phyloP scores from a whole-genome alignment of 1,140 invertebrate genomes.

The Hylaeus volcanicus region DNA sequence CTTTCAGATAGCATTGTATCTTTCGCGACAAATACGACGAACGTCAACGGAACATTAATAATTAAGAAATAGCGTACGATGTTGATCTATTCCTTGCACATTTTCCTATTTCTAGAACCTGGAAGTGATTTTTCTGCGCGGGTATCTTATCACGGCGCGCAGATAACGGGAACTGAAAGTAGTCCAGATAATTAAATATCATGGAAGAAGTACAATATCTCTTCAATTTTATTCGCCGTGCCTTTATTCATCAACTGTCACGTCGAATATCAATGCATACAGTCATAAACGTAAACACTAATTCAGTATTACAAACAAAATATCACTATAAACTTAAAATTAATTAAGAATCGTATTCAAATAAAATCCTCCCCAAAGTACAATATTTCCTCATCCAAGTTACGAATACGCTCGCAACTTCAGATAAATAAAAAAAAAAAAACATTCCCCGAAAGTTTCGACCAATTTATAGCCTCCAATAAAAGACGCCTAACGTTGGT shows the following conservation, averaged over 20 bases:
- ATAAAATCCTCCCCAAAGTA: too few relatives aligned
- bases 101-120: neutral
- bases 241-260: neutral
- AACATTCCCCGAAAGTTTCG: neutral
- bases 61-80: neutral
- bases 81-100: neutral
- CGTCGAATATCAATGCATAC: neutral
- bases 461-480: neutral
- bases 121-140: neutral
- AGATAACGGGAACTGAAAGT: constrained; percentile 1
- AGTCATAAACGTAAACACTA: too few relatives aligned
- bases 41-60: neutral
- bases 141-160: neutral
- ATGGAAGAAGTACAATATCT: neutral
- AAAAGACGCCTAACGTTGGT: neutral
- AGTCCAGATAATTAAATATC: constrained; percentile 6
- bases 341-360: too few relatives aligned
- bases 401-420: too few relatives aligned
- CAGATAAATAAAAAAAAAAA: too few relatives aligned
- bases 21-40: neutral
- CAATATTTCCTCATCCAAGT: too few relatives aligned
- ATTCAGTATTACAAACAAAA: too few relatives aligned
- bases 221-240: neutral
- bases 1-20: neutral
- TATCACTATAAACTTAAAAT: too few relatives aligned